phyloP scores from a whole-genome alignment of 2,888 invertebrate genomes.

The Parascotia fuliginaria region DNA sequence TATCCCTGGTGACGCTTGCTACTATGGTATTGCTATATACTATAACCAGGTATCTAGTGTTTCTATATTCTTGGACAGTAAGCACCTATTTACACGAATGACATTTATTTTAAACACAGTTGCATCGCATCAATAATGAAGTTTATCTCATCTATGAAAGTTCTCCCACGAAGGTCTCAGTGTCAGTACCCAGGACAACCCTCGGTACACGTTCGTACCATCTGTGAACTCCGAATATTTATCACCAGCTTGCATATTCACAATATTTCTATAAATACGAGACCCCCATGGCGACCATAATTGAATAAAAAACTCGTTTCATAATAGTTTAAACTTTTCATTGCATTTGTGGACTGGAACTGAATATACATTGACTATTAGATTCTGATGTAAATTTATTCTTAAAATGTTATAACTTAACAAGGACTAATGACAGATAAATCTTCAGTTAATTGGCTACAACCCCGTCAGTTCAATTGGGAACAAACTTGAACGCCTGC shows the following conservation, averaged over 20 bases:
- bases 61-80: background rate
- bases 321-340: no score
- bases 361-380: no score
- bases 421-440: no score
- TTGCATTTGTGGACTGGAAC: no score
- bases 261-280: conserved; percentile 27
- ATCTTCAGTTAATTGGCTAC: no score
- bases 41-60: no score
- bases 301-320: conserved; percentile 18
- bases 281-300: conserved; percentile 11
- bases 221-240: conserved; percentile 22
- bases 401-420: no score
- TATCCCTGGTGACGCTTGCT: no score
- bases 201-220: conserved; percentile 11
- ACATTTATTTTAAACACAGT: background rate
- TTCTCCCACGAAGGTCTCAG: conserved; percentile 12
- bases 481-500: no score
- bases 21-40: no score
- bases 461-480: no score
- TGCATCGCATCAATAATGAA: background rate
- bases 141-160: background rate
- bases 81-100: background rate
- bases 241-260: conserved; percentile 17
- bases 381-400: no score
- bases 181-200: background rate